Base-by-base conservation (phyloP, 2,113 vertebrate species). In the Phodopus roborovskii region DNA sequence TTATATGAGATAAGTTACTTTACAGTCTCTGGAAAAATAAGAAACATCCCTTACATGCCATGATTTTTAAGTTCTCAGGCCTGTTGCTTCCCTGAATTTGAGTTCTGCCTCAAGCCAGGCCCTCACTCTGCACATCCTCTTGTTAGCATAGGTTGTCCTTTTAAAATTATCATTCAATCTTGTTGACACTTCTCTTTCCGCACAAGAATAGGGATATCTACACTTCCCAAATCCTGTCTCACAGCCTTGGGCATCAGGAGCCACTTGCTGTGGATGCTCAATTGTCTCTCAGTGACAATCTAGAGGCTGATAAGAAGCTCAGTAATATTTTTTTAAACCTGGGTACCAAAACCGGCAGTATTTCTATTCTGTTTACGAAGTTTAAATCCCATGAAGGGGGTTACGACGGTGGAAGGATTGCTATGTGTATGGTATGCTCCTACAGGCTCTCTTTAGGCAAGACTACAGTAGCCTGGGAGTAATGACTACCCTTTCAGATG, bases 141-240 rank as follows among this genome's bases (percentile, higher is more conserved):
- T 96, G 58, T 97, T 97, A 96, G 75, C 79, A 42, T 50, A 0
- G 70, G 90, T 91, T 15, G 91, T 30, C 88, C 70, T 96, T 78
- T 97, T 96, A 97, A 96, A 97, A 62, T 68, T 82, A 66, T 83
- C 97, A 79, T 94, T 96, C 96, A 97, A 95, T 96, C 45, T 78
- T 97, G 79, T 58, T 94, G 91, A 24, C 10, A 50, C 90, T n/a
- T 12, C 64, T 17, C 84, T 93, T 95, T 74, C 56, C 56, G 81
- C 97, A 89, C 45, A 78, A 97, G 88, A 62, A 12, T 66, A 87
- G 22, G 71, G 74, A 66, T 91, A 94, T 68, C 84, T 91, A 16
- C 15, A 9, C 85, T 68, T 89, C 48, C 66, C 42, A 70, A 87
- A 64, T 95, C 95, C 62, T 74, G 26, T 91, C 97, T 96, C 96